phyloP scores from a whole-genome alignment of 2,113 vertebrate species.

The Chamaetylas fuelleborni region DNA sequence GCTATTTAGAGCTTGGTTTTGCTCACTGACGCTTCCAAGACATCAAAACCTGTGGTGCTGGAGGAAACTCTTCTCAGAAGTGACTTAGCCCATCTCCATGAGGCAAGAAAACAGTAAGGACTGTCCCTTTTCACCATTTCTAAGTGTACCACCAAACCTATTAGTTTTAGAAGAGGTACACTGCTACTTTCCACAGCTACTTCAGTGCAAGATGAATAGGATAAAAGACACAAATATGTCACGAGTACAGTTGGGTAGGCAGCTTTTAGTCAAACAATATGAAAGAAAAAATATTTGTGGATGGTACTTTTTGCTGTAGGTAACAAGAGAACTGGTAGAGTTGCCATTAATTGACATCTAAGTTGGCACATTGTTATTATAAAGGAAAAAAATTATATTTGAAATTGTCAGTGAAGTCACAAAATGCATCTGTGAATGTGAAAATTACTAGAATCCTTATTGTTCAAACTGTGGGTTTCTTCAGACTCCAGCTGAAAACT shows the following conservation, averaged over 20 bases:
- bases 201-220: background rate
- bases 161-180: background rate
- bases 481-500: background rate
- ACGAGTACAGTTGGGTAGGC: accelerated
- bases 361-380: background rate
- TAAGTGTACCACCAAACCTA: background rate
- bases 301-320: background rate
- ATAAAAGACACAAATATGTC: background rate
- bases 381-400: background rate
- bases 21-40: background rate
- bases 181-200: background rate
- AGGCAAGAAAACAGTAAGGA: background rate
- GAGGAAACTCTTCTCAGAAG: background rate
- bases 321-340: background rate
- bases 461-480: background rate
- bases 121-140: background rate
- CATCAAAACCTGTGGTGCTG: background rate
- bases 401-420: background rate
- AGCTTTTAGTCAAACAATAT: background rate
- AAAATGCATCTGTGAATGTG: background rate
- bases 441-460: background rate
- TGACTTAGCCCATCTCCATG: background rate
- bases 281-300: background rate
- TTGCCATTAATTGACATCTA: background rate
- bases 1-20: background rate